These are phyloP conservation scores for Myotis findleyi DNA, from an alignment of 2,797 vertebrate genomes.

Conservation along the genomic window DNA sequence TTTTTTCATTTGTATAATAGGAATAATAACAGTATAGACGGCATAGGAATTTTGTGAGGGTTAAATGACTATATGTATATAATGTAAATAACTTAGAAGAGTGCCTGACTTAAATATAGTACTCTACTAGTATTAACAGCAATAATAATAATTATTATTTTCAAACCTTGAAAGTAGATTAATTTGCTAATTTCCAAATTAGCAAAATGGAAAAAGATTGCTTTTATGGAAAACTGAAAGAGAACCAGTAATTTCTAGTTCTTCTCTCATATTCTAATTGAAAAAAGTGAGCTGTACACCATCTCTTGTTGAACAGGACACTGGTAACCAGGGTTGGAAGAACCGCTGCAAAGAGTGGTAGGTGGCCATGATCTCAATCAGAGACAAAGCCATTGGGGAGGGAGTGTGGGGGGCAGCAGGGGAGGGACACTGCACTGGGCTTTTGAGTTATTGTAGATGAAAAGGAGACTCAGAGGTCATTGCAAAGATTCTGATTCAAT, in stretches of 20 bases:
- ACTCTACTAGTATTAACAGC: background rate
- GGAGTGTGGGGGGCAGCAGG: no score
- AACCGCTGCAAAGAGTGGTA: background rate
- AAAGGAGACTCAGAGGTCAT: background rate
- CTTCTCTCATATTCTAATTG: background rate
- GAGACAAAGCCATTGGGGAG: background rate
- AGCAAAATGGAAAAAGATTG: background rate
- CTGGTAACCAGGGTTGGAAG: background rate
- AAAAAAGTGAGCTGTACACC: background rate
- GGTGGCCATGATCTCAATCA: background rate
- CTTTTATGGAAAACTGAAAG: constrained; percentile 29
- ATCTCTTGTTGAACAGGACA: background rate
- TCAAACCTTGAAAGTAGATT: background rate
- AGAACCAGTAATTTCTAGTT: background rate
- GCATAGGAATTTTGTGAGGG: background rate
- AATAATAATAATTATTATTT: background rate
- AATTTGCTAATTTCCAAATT: background rate
- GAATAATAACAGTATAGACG: background rate
- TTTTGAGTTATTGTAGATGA: background rate
- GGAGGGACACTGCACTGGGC: background rate
- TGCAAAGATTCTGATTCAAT: constrained; percentile 9
- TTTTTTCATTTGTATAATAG: constrained; percentile 50
- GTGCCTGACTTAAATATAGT: background rate
- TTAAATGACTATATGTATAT: background rate
- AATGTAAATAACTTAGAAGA: background rate